Evolutionary conservation across 1,140 invertebrate species (phyloP), one percentile per base, ranked within the genome.

Genomic region (Conus betulinus): DNA sequence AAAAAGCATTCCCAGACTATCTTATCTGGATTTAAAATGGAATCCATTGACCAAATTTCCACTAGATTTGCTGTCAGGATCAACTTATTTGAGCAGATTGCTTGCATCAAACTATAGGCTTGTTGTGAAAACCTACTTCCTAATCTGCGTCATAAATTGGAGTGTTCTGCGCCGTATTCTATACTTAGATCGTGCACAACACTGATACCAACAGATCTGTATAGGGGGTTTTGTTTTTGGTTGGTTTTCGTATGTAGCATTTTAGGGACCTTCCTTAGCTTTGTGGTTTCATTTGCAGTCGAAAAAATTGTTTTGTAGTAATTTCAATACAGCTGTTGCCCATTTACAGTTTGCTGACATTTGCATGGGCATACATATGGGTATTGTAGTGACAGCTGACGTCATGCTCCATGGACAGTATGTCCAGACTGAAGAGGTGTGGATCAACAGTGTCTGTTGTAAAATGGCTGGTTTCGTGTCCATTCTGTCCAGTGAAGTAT

Each of bases 311-410:
- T 23, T n/a, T 15, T 7, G 17, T 0, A 67, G 25, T 17, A 53
- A 52, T 23, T 89, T 91, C 27, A 88, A 88, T 3, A 79, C 89
- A 7, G 91, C 91, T 15, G 88, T 93, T 51, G 85, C 90, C 7
- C 92, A 93, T 88, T 85, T 94, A 8, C 87, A 90, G 39, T 13
- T 92, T 13, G 90, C 93, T 25, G 93, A 94, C 83, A 88, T 93
- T n/a, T 85, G 92, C 8, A 94, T 93, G 93, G 93, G 93, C 3
- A 51, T 93, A 6, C 93, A 94, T 83, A 76, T 94, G 63, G 71
- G 91, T 3, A 91, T 94, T 15, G 92, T 93, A 25, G 92, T 90
- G 15, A 55, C 87, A 5, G 91, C 91, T 3, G 93, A 94, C 76
- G 63, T 83, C 7, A 39, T 87, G 20, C 93, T 90, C 81, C 85